A percentile compares a stretch with the other conserved stretches of the same genome.
phyloP scores from a whole-genome alignment of 2,797 vertebrate species.

The Vipera latastei region DNA sequence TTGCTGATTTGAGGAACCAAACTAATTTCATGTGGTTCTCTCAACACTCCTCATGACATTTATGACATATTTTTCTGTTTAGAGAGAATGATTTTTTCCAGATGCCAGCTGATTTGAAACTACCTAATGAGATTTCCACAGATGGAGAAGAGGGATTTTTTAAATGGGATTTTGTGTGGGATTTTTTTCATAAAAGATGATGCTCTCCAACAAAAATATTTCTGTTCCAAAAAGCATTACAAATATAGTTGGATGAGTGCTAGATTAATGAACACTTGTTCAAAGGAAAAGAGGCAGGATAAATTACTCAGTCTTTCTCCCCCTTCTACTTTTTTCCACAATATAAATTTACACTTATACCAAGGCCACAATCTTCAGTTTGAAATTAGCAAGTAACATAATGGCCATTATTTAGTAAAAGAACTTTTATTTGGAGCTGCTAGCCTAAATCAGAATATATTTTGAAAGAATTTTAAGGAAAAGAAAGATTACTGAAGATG shows the following conservation, averaged over 20 bases:
- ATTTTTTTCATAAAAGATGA: slow-evolving; percentile 62
- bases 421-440: neutral
- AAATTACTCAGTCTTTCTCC: slow-evolving; percentile 12
- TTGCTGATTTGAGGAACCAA: slow-evolving; percentile 64
- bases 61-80: slow-evolving; percentile 76
- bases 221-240: slow-evolving; percentile 57
- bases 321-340: slow-evolving; percentile 21
- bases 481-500: neutral
- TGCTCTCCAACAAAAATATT: slow-evolving; percentile 67
- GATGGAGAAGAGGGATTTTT: slow-evolving; percentile 64
- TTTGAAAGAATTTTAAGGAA: slow-evolving; percentile 21
- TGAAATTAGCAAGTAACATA: neutral
- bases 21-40: slow-evolving; percentile 73
- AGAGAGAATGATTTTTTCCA: slow-evolving; percentile 75
- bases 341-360: slow-evolving; percentile 24
- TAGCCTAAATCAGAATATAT: neutral
- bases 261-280: slow-evolving; percentile 47
- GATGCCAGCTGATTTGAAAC: slow-evolving; percentile 75
- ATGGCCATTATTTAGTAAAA: neutral
- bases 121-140: slow-evolving; percentile 75
- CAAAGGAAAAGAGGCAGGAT: slow-evolving; percentile 32
- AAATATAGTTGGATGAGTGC: slow-evolving; percentile 43
- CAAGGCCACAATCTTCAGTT: slow-evolving; percentile 17
- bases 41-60: slow-evolving; percentile 67
- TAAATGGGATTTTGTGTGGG: slow-evolving; percentile 57